Evolutionary conservation across 2,888 invertebrate species (phyloP).

Genomic region (Troglohyphantes excavatus): DNA sequence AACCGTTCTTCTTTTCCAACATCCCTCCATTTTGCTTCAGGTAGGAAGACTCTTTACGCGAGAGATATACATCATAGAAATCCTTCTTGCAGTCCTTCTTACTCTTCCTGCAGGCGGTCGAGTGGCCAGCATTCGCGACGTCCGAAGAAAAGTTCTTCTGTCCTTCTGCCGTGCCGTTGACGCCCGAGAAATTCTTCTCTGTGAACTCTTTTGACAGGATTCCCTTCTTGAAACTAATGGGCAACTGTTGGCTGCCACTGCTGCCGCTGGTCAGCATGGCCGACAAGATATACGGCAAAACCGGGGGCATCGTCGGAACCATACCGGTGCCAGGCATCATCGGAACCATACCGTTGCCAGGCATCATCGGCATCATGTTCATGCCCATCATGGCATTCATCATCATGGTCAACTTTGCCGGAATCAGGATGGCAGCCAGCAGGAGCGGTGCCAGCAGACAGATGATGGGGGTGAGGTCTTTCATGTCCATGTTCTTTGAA

Average conservation of each 20-base stretch:
- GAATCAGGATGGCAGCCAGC: constrained; percentile 66
- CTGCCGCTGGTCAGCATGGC: background rate
- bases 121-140: background rate
- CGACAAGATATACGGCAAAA: background rate
- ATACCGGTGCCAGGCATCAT: constrained; percentile 38
- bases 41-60: background rate
- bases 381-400: constrained; percentile 64
- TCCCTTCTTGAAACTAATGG: constrained; percentile 20
- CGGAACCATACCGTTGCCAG: constrained; percentile 41
- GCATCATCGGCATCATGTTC: background rate
- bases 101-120: background rate
- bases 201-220: constrained; percentile 22
- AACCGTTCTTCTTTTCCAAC: background rate
- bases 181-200: background rate
- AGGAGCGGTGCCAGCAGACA: constrained; percentile 66
- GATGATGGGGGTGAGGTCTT: constrained; percentile 64
- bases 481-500: constrained; percentile 46
- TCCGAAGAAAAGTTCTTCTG: background rate
- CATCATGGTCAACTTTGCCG: constrained; percentile 71
- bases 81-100: constrained; percentile 2
- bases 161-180: background rate
- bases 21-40: background rate
- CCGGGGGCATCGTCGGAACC: background rate
- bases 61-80: background rate
- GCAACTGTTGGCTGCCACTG: background rate